These are phyloP conservation scores for Dipus sagitta DNA, from an alignment of 2,797 vertebrate genomes.

Conservation along the genomic window DNA sequence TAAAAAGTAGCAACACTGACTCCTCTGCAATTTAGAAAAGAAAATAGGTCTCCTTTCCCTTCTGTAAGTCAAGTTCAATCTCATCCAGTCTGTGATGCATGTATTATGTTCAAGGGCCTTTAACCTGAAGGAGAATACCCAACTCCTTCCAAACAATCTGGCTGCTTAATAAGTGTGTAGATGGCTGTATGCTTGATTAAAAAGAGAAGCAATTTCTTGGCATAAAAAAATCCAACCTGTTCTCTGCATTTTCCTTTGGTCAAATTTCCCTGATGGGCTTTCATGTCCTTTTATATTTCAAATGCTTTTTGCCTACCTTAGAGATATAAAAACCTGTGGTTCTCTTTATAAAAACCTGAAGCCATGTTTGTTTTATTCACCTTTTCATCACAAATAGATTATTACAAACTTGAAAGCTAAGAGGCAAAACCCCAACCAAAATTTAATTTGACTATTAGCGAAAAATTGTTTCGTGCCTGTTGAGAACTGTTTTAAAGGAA, in stretches of 20 bases:
- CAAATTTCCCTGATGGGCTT: constrained; percentile 52
- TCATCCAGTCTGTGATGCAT: neutral
- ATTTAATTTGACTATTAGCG: neutral
- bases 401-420: neutral
- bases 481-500: neutral
- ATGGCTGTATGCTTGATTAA: neutral
- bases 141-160: neutral
- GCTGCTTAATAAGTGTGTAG: neutral
- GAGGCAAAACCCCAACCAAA: neutral
- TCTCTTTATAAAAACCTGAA: neutral
- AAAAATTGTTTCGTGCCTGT: neutral
- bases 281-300: constrained; percentile 28
- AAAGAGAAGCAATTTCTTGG: constrained; percentile 33
- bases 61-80: neutral
- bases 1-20: neutral
- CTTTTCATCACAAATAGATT: neutral
- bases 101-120: neutral
- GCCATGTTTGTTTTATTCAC: neutral
- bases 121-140: neutral
- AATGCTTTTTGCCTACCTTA: neutral
- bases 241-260: constrained; percentile 48
- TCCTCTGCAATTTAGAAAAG: constrained; percentile 38
- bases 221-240: neutral
- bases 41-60: constrained; percentile 15
- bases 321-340: neutral